These are phyloP conservation scores for Gymnothorax javanicus DNA, from an alignment of 2,797 vertebrate species.

Conservation along the genomic window DNA sequence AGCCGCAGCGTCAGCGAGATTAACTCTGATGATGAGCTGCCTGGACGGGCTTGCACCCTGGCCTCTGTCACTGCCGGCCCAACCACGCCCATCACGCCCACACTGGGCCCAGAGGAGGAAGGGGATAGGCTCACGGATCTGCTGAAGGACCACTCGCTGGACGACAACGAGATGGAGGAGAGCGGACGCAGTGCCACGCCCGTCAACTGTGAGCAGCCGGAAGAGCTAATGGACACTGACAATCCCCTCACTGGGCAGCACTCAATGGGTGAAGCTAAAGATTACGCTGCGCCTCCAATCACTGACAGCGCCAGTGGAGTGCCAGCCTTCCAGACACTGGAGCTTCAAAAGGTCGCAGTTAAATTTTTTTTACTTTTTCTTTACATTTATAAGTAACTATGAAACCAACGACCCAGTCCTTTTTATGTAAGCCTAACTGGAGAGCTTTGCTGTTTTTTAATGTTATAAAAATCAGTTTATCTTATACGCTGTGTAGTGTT, in stretches of 20 bases:
- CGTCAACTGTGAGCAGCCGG: constrained; percentile 91
- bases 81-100: constrained; percentile 58
- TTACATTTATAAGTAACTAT: not conserved
- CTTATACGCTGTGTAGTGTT: not conserved
- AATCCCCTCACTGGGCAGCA: constrained; percentile 45
- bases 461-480: not conserved
- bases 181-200: constrained; percentile 95
- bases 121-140: constrained; percentile 68
- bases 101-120: constrained; percentile 38
- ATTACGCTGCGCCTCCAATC: constrained; percentile 53
- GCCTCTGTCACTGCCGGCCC: constrained; percentile 74
- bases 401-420: not conserved
- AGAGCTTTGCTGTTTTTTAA: not conserved
- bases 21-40: constrained; percentile 93
- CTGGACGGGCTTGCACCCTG: constrained; percentile 81
- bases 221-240: constrained; percentile 72
- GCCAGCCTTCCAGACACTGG: constrained; percentile 76
- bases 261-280: constrained; percentile 36
- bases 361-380: not conserved
- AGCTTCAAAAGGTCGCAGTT: constrained; percentile 83
- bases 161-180: constrained; percentile 94
- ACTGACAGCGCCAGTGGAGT: constrained; percentile 69
- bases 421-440: not conserved
- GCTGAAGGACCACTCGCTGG: constrained; percentile 70
- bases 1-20: constrained; percentile 97